Base-by-base conservation (phyloP, 1,140 invertebrate genomes). In the Euura saliciscinereae region DNA sequence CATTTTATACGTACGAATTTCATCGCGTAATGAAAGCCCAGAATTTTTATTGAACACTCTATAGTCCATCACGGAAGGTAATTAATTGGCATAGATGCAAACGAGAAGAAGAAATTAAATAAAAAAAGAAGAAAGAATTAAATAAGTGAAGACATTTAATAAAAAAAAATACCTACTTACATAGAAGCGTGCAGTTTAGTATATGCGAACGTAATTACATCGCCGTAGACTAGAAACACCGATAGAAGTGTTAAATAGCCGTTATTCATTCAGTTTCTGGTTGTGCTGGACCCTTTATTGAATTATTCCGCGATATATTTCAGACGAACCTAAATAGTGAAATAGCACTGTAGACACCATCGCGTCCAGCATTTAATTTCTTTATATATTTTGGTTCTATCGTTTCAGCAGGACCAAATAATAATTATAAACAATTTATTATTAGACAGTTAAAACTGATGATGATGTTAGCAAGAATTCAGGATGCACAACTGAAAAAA, bases 391-490 rank as follows among this genome's bases (percentile, higher is more conserved):
- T 44, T 44, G 71, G 74, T 82, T 83, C 77, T 79, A 80, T 79
- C 70, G 71, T 80, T 80, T 77, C 67, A 74, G 77, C 78, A 78
- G 78, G 79, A 79, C 78, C 80, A 78, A 82, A 28, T 28, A 28
- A 28, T 77, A 75, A 77, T 75, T 70, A 69, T 78, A 78, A 81
- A 81, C 46, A 71, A 79, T 79, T 28, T 74, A 75, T 74, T 71
- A 66, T 73, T 80, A 79, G 78, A 74, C 78, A 75, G 77, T 77
- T 74, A 68, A 75, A 28, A 77, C 11, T 69, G 76, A 72, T 76
- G 77, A 59, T 59, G 6, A 59, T 59, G 51, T n/a, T 11, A 5
- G 28, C 28, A 59, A 59, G 0, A 59, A 5, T 59, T 59, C 51
- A 59, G 6, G 8, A n/a, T 59, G 2, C 51, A 59, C 51, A 59